A percentile compares a stretch with the other conserved stretches of the same genome.
These are phyloP conservation scores for Gallinago nigripennis DNA, from an alignment of 2,797 vertebrate species.

Conservation along the genomic window DNA sequence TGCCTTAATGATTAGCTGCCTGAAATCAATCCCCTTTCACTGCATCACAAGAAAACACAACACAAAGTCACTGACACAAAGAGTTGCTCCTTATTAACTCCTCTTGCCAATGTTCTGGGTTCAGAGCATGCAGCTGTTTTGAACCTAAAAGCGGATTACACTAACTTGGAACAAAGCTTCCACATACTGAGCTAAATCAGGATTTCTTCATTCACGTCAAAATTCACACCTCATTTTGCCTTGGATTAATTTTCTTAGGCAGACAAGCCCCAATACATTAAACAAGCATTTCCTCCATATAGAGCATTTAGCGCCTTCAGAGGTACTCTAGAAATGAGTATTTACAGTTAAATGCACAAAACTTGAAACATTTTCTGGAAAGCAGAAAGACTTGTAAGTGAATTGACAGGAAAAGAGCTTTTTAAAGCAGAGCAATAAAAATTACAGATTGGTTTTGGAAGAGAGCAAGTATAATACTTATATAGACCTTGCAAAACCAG, in stretches of 20 bases:
- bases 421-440: slow-evolving; percentile 2
- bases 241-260: slow-evolving; percentile 19
- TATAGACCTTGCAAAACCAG: background rate
- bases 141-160: background rate
- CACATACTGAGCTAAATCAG: background rate
- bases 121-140: background rate
- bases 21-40: background rate
- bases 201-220: slow-evolving; percentile 24
- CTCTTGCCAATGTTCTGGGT: background rate
- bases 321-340: background rate
- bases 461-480: background rate
- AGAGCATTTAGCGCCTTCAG: background rate
- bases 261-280: background rate
- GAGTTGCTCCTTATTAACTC: background rate
- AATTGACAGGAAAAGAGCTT: background rate
- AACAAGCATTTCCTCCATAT: background rate
- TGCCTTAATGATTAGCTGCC: background rate
- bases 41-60: background rate
- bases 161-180: slow-evolving; percentile 18
- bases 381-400: background rate
- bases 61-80: background rate
- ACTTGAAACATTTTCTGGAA: slow-evolving; percentile 25
- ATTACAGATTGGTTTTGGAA: background rate
- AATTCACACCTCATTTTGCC: slow-evolving; percentile 49
- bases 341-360: background rate